Percentiles rank a stretch among this genome's conserved stretches.
phyloP scores from a whole-genome alignment of 92 coral and sea anemone species.

The Diadumene lineata region DNA sequence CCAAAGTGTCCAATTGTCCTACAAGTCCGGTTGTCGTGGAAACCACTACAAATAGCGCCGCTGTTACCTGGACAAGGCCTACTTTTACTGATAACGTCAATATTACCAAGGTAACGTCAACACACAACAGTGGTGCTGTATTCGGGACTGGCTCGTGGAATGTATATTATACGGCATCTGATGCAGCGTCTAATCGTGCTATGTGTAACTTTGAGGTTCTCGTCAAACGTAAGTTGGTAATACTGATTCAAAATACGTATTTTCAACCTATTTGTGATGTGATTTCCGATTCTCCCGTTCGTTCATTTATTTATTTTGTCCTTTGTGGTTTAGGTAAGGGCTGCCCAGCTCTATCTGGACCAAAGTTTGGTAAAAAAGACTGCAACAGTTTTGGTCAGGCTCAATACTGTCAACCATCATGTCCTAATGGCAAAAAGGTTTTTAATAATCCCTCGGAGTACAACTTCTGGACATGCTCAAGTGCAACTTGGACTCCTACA shows the following conservation, averaged over 20 bases:
- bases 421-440: slow-evolving; percentile 47
- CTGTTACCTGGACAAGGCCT: slow-evolving; percentile 76
- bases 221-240: slow-evolving; percentile 67
- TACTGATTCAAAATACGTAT: not conserved
- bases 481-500: slow-evolving; percentile 65
- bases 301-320: not conserved
- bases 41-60: slow-evolving; percentile 20
- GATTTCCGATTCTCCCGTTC: not conserved
- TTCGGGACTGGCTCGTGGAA: slow-evolving; percentile 45
- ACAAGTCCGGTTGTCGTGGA: slow-evolving; percentile 26
- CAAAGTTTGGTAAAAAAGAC: slow-evolving; percentile 36
- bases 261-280: not conserved
- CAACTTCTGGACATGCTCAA: slow-evolving; percentile 42
- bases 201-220: slow-evolving; percentile 49
- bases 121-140: slow-evolving; percentile 53
- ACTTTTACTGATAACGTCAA: slow-evolving; percentile 80
- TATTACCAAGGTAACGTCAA: slow-evolving; percentile 49
- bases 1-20: slow-evolving; percentile 67
- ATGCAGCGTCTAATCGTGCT: slow-evolving; percentile 56
- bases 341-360: slow-evolving; percentile 45
- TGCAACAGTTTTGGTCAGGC: slow-evolving; percentile 25
- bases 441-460: slow-evolving; percentile 47
- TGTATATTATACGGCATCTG: slow-evolving; percentile 59
- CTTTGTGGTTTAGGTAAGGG: slow-evolving; percentile 35
- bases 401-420: slow-evolving; percentile 37